A percentile compares a stretch with the other conserved stretches of the same genome.
These are phyloP conservation scores for Bombus vancouverensis DNA, from an alignment of 1,140 invertebrate genomes.

Conservation along the genomic window DNA sequence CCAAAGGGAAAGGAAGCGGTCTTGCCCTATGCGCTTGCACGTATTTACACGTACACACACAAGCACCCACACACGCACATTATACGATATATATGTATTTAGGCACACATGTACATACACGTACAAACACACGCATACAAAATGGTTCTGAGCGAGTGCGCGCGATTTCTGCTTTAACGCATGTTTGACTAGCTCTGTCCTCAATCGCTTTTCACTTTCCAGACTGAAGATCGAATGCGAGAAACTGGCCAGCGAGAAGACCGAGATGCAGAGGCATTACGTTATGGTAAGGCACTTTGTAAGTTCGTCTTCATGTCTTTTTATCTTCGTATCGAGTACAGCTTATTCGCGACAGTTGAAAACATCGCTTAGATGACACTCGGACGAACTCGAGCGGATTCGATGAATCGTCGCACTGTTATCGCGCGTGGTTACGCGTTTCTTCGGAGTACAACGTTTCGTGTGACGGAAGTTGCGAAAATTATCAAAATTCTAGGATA, in stretches of 20 bases:
- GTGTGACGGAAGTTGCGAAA: too few relatives aligned
- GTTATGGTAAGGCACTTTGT: conserved; percentile 92
- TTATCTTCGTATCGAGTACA: conserved; percentile 39
- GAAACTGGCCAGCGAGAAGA: conserved; percentile 97
- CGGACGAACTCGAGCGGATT: too few relatives aligned
- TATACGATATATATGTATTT: neutral
- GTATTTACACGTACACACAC: neutral
- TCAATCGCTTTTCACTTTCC: conserved; percentile 68
- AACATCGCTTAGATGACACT: neutral
- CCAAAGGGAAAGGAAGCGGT: conserved; percentile 43
- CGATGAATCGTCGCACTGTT: too few relatives aligned
- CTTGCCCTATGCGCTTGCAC: neutral
- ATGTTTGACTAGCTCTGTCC: conserved; percentile 1
- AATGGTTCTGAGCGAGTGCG: neutral
- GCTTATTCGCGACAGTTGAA: neutral
- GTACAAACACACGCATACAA: neutral
- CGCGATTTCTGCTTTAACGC: conserved; percentile 30
- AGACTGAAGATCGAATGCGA: conserved; percentile 93
- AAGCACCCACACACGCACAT: too few relatives aligned
- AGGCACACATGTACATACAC: rapidly evolving
- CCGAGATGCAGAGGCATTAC: conserved; percentile 98
- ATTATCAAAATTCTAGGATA: too few relatives aligned
- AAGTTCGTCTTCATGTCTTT: conserved; percentile 65
- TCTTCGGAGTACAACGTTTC: too few relatives aligned
- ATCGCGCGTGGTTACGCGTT: too few relatives aligned